Evolutionary conservation across 2,113 vertebrate genomes (phyloP).

Genomic region (Excalfactoria chinensis): DNA sequence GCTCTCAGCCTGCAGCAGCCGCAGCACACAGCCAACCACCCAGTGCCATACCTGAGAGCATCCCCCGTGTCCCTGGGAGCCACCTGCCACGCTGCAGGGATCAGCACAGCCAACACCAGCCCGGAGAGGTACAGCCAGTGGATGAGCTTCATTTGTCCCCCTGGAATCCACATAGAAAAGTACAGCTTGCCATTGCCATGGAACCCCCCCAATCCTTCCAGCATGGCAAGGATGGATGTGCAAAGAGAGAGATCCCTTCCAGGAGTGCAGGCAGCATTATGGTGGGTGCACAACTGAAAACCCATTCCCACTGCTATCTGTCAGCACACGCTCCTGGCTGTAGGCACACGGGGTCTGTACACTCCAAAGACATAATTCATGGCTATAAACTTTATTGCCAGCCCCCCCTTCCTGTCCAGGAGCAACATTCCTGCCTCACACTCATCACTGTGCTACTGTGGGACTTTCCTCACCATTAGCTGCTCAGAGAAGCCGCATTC

Average conservation of each 20-base stretch:
- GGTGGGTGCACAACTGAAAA: rapidly evolving
- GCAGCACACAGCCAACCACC: rapidly evolving
- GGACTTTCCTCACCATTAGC: background rate
- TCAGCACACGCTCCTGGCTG: rapidly evolving
- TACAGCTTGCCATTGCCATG: rapidly evolving
- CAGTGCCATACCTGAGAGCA: conserved; percentile 47
- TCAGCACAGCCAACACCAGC: conserved; percentile 65
- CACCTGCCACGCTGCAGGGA: conserved; percentile 48
- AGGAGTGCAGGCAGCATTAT: rapidly evolving
- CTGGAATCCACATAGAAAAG: rapidly evolving
- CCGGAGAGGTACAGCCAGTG: conserved; percentile 42
- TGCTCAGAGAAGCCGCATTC: background rate
- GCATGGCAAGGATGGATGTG: rapidly evolving
- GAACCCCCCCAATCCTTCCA: background rate
- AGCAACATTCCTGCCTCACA: background rate
- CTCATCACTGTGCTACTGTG: background rate
- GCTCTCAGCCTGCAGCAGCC: background rate
- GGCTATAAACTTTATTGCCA: background rate
- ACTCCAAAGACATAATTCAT: rapidly evolving
- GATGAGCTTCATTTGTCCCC: conserved; percentile 1
- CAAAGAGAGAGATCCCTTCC: rapidly evolving
- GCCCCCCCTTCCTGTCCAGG: background rate
- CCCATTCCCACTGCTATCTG: rapidly evolving
- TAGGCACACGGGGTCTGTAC: rapidly evolving
- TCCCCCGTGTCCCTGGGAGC: conserved; percentile 16